Base-by-base conservation (phyloP, 1,140 invertebrate species). In the Ptiloglossa arizonensis region DNA sequence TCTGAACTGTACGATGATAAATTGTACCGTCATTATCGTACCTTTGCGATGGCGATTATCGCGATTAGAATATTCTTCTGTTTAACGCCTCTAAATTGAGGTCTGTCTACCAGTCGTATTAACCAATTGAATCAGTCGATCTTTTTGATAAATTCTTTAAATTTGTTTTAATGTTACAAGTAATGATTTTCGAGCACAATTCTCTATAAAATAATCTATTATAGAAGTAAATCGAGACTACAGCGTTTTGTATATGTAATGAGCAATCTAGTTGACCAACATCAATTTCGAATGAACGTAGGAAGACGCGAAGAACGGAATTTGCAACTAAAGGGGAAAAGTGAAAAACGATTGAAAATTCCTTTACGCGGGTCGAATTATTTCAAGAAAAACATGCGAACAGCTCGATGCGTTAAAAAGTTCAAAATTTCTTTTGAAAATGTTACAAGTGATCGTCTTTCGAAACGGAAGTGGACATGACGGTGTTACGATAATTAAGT, bases 401-500 rank as follows among this genome's bases (percentile, higher is more conserved):
- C 35, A 63, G 15, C 6, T 13, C 5, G 22, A 17, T 8, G 17
- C 22, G 41, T 8, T 52, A 17, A 22, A 70, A n/a, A 56, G 11
- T 38, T 11, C 19, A 29, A 29, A 24, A 32, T 35, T 1, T 0
- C 32, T 17, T 1, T 17, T 4, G 13, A 9, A 50, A 50, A 0
- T 50, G 5, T 32, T 44, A n/a, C 56, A 19, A 57, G 15, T 24
- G 27, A 32, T 15, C 27, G 24, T 11, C 19, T 2, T 29, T 56
- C 8, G 38, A 0, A 76, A 27, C 52, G 35, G 5, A 48, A 19
- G 3, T 19, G 29, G 24, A 66, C 54, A 54, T 54, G 41, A 54
- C 50, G 17, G 41, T 81, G 59, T 38, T 41, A 64, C 24, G 50
- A 67, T 70, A 41, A 78, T 83, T 82, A 82, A 78, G 81, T 78